Conservation (phyloP, 2,113 vertebrate genomes). For the Phaethornis superciliosus region DNA sequence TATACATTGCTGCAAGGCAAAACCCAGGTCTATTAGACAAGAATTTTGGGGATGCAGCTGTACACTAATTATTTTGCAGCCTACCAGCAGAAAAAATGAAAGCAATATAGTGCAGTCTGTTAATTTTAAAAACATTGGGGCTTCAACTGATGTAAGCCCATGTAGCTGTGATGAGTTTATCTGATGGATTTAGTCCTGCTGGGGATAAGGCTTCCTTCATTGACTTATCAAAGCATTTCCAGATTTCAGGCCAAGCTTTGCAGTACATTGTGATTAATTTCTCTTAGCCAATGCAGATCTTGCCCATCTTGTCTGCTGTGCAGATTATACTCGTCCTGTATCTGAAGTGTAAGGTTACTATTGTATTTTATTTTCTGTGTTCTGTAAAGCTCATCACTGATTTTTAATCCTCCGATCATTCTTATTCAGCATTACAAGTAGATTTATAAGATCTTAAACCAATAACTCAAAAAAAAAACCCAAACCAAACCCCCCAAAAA, state of each 20-base stretch:
- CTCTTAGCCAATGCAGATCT: conserved; percentile 61
- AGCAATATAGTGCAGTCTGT: conserved; percentile 1
- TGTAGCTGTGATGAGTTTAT: neutral
- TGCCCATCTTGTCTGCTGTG: conserved; percentile 47
- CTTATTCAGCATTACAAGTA: conserved; percentile 55
- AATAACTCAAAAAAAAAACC: conserved; percentile 51
- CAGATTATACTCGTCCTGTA: conserved; percentile 49
- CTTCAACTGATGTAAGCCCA: neutral
- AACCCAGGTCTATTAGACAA: neutral
- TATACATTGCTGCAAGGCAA: neutral
- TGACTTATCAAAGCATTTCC: conserved; percentile 32
- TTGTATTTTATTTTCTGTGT: conserved; percentile 33
- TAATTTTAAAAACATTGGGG: neutral
- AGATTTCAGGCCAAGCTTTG: conserved; percentile 26
- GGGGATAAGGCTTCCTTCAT: conserved; percentile 1
- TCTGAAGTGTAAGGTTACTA: conserved; percentile 41
- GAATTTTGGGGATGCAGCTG: conserved; percentile 12
- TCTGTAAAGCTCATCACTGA: conserved; percentile 15
- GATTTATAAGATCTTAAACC: conserved; percentile 64
- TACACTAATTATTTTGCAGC: conserved; percentile 29
- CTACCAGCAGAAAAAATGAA: conserved; percentile 13
- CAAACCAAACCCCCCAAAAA: too few relatives aligned
- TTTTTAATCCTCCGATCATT: conserved; percentile 63
- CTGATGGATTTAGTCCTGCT: conserved; percentile 21
- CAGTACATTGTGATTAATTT: conserved; percentile 71